A percentile compares a stretch with the other conserved stretches of the same genome.
Evolutionary conservation across 2,888 invertebrate genomes (phyloP).

Genomic region (Crocallis elinguaria): DNA sequence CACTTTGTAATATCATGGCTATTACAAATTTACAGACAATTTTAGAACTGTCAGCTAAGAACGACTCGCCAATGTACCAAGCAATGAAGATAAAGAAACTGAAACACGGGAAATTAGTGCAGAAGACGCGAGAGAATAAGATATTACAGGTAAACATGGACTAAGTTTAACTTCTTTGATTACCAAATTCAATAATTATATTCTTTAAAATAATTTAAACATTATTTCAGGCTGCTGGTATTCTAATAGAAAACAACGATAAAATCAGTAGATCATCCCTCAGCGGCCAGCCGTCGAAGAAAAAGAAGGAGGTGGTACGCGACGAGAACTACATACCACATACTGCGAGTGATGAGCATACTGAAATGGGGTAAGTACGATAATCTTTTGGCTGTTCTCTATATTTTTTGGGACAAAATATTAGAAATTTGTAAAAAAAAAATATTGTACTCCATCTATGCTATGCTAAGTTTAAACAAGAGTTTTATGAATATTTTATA

Average conservation of each 20-base stretch:
- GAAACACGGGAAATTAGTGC: slow-evolving; percentile 86
- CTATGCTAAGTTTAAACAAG: no score
- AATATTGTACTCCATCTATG: no score
- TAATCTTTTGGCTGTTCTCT: no score
- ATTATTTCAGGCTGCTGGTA: slow-evolving; percentile 63
- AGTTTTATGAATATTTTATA: no score
- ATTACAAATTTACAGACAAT: slow-evolving; percentile 88
- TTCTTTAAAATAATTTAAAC: no score
- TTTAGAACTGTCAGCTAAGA: slow-evolving; percentile 94
- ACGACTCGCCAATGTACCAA: slow-evolving; percentile 90
- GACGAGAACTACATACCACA: slow-evolving; percentile 96
- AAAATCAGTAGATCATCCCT: slow-evolving; percentile 39
- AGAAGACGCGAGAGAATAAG: slow-evolving; percentile 73
- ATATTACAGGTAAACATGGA: slow-evolving; percentile 56
- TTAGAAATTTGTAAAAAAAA: no score
- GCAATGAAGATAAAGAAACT: slow-evolving; percentile 95
- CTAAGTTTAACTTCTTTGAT: no score
- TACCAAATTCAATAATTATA: no score
- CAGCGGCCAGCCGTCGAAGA: slow-evolving; percentile 60
- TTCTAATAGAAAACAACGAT: slow-evolving; percentile 53
- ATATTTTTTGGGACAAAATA: no score
- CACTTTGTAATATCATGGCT: not conserved
- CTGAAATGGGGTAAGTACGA: slow-evolving; percentile 89
- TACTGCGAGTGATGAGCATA: slow-evolving; percentile 92
- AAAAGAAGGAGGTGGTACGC: slow-evolving; percentile 84